Evolutionary conservation across 2,888 invertebrate genomes (phyloP).

Genomic region (Campoletis raptor): DNA sequence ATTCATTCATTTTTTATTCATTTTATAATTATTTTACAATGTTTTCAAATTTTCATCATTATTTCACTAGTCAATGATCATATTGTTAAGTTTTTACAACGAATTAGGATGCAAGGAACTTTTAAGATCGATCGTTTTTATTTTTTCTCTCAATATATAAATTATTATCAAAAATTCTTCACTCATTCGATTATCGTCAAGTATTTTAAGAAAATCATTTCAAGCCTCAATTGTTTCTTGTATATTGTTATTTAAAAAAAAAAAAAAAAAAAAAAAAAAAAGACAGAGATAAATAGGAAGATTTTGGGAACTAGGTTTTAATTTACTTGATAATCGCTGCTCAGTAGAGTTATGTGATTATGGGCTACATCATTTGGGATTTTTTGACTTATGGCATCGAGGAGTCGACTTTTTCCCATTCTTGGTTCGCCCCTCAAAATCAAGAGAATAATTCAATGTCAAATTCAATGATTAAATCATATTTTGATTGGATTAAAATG

Average conservation of each 20-base stretch:
- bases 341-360: slow-evolving; percentile 82
- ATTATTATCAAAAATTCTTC: neutral
- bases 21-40: neutral
- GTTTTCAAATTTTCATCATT: neutral
- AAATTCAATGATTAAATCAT: neutral
- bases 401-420: slow-evolving; percentile 88
- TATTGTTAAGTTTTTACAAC: neutral
- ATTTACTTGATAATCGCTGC: slow-evolving; percentile 82
- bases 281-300: neutral
- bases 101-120: neutral
- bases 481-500: neutral
- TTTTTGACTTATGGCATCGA: slow-evolving; percentile 86
- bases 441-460: slow-evolving; percentile 60
- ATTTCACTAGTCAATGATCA: neutral
- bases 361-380: slow-evolving; percentile 83
- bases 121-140: neutral
- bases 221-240: neutral
- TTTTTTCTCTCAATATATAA: neutral
- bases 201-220: neutral
- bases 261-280: neutral
- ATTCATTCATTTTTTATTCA: neutral
- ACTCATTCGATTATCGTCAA: neutral
- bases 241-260: neutral
- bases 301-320: neutral
- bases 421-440: slow-evolving; percentile 86